A percentile compares a stretch with the other conserved stretches of the same genome.
Conservation (phyloP, 2,888 invertebrate genomes). For the Dichetophora obliterata region DNA sequence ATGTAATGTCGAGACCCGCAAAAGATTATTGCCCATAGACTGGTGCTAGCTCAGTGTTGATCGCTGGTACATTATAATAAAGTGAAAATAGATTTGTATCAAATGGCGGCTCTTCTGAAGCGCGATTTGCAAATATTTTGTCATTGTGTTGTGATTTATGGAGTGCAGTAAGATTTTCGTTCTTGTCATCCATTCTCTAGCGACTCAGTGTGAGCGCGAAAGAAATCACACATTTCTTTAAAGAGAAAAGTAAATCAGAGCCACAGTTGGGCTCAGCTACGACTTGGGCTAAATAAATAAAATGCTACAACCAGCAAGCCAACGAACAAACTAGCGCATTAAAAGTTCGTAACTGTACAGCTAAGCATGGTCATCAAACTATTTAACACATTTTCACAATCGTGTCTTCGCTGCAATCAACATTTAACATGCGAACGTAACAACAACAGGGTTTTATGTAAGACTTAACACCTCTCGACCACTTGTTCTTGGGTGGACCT, state of each 20-base stretch:
- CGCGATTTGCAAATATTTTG: slow-evolving; percentile 67
- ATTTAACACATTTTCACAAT: slow-evolving; percentile 67
- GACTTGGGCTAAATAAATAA: background rate
- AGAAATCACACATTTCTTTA: background rate
- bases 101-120: slow-evolving; percentile 64
- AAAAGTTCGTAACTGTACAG: background rate
- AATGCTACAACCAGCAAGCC: background rate
- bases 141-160: slow-evolving; percentile 67
- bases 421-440: background rate
- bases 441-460: too few species aligned
- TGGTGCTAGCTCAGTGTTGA: background rate
- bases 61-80: slow-evolving; percentile 23
- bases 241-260: background rate
- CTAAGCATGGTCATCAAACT: slow-evolving; percentile 47
- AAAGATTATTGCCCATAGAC: background rate
- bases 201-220: background rate
- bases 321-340: background rate
- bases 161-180: slow-evolving; percentile 57
- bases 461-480: background rate
- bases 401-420: slow-evolving; percentile 53
- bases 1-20: background rate
- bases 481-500: background rate
- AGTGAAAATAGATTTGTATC: slow-evolving; percentile 64
- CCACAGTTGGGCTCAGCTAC: background rate
- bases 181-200: background rate